phyloP scores from a whole-genome alignment of 1,140 invertebrate genomes.

The Caerostris extrusa region DNA sequence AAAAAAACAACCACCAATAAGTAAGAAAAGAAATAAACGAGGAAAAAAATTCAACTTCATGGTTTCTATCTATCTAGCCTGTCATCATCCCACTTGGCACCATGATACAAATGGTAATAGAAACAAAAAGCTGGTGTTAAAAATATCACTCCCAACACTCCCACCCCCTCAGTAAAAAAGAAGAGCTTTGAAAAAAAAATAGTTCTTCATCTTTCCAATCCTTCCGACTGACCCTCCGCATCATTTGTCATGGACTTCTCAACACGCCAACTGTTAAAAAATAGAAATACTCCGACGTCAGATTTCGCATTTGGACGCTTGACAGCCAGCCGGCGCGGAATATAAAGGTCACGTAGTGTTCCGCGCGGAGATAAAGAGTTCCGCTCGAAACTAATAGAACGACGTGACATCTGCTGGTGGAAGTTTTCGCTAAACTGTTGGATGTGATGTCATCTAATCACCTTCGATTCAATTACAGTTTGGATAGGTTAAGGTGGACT shows the following conservation, averaged over 20 bases:
- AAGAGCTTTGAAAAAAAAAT: background rate
- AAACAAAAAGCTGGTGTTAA: background rate
- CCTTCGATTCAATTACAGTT: background rate
- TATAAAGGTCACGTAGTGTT: conserved; percentile 15
- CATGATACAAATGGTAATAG: background rate
- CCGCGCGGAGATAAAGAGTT: conserved; percentile 30
- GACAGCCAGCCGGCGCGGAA: conserved; percentile 18
- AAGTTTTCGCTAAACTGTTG: background rate
- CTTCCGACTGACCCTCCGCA: background rate
- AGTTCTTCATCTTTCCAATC: conserved; percentile 19
- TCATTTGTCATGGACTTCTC: conserved; percentile 9
- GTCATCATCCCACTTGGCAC: background rate
- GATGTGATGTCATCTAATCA: too few relatives aligned
- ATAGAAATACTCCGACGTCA: background rate
- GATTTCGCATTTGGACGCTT: conserved; percentile 22
- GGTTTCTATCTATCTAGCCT: background rate
- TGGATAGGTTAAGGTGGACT: background rate
- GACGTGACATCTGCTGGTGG: conserved; percentile 9
- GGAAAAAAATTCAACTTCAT: background rate
- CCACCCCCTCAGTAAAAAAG: too few relatives aligned
- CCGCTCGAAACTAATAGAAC: background rate
- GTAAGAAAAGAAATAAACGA: background rate
- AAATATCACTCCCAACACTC: too few relatives aligned
- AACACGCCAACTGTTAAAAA: conserved; percentile 10
- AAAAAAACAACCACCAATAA: background rate